Base-by-base conservation (phyloP, 2,113 vertebrate genomes). In the Oryzias javanicus region DNA sequence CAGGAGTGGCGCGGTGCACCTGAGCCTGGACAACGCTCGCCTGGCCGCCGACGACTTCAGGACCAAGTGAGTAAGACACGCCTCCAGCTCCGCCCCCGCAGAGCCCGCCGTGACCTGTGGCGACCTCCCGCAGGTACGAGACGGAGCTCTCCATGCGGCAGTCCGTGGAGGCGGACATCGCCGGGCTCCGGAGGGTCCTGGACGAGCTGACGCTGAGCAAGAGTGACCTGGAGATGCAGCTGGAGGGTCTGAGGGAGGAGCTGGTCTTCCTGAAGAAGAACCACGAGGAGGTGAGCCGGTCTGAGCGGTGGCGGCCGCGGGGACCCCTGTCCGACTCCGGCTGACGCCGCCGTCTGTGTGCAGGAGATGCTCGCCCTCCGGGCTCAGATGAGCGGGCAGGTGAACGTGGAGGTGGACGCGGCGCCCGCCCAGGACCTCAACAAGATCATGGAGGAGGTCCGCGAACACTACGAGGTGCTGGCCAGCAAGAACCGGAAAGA, bases 161-260 rank as follows among this genome's bases (percentile, higher is more conserved):
- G 87, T 93, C 90, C 0, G 93, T 95, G 77, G 94, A 96, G 83
- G 77, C 90, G 0, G 96, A 97, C 48, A 94, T 93, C 77, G 88
- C 81, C 0, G 91, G 94, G 3, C 68, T 96, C 63, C 90, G 60
- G 71, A 74, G 63, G 4, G 75, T 92, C 24, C 83, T 93, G 77
- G 93, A 93, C 0, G 88, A 94, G 29, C 63, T 94, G 76, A 92
- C 67, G 0, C 2, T 92, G 70, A 44, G 68, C 10, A 87, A 71
- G 14, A 57, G 74, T 0, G 91, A 94, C 78, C 86, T 94, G 55
- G 42, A 4, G 3, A 42, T 89, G 86, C 87, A 90, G 81, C 75
- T 89, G 13, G 87, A 91, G 0, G 68, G 76, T 0, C 85, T 91
- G 71, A 88, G 6, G 42, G 89, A 91, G 64, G 90, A 91, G 64